These are phyloP conservation scores for Ernsta delagoae DNA, from an alignment of 2,888 invertebrate genomes.

Conservation along the genomic window DNA sequence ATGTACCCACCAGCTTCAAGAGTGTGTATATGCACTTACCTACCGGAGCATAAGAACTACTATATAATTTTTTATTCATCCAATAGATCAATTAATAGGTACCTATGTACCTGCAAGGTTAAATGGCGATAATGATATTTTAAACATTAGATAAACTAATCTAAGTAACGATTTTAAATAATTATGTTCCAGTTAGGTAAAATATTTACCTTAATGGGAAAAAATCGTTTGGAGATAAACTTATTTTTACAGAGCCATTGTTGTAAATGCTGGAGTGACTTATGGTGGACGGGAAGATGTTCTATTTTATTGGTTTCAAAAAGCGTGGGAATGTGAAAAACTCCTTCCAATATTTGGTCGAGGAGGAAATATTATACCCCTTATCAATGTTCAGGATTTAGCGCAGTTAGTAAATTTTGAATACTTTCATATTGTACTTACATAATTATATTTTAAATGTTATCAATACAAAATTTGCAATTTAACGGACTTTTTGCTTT, in stretches of 20 bases:
- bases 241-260: constrained; percentile 62
- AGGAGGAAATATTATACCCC: constrained; percentile 85
- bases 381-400: constrained; percentile 87
- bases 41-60: no score
- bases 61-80: no score
- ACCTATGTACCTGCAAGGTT: no score
- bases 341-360: constrained; percentile 84
- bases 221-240: no score
- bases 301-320: constrained; percentile 87
- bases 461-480: no score
- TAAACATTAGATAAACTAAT: no score
- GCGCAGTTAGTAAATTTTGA: constrained; percentile 68
- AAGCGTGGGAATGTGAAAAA: constrained; percentile 87
- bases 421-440: background rate
- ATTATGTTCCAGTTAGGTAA: background rate
- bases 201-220: background rate
- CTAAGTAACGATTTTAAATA: no score
- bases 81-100: no score
- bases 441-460: background rate
- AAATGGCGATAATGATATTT: no score
- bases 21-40: no score
- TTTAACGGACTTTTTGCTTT: no score
- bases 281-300: constrained; percentile 87
- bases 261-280: constrained; percentile 86
- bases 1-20: no score